phyloP scores from a whole-genome alignment of 2,888 invertebrate genomes.

The Limenitis camilla region DNA sequence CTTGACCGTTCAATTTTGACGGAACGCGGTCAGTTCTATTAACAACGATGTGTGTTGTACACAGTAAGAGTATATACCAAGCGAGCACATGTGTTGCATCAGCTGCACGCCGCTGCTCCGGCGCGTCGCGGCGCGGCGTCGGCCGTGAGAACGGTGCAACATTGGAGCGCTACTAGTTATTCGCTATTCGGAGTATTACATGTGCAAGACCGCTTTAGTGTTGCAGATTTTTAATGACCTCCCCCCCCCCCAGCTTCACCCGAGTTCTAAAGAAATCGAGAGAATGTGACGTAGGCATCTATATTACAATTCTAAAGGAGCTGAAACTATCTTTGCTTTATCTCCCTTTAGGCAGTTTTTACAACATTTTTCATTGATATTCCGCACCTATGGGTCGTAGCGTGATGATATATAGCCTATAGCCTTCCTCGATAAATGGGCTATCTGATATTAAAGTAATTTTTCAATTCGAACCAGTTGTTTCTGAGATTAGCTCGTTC shows the following conservation, averaged over 20 bases:
- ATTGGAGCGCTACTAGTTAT: not conserved
- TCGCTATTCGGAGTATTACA: not conserved
- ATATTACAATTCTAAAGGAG: too few species aligned
- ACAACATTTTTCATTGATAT: too few species aligned
- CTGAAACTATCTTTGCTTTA: too few species aligned
- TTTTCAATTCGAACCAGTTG: too few species aligned
- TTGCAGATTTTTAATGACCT: not conserved
- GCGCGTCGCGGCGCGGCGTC: not conserved
- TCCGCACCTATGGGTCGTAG: too few species aligned
- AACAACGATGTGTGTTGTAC: conserved; percentile 4
- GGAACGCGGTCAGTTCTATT: conserved; percentile 17
- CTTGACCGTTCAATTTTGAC: conserved; percentile 16
- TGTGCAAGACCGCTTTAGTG: not conserved
- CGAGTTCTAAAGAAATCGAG: too few species aligned
- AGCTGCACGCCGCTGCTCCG: conserved; percentile 1
- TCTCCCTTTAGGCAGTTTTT: too few species aligned
- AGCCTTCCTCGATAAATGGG: too few species aligned
- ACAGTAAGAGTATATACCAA: conserved; percentile 6
- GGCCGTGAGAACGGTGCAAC: not conserved
- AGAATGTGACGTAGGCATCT: too few species aligned
- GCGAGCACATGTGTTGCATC: conserved; percentile 14
- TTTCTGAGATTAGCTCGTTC: too few species aligned
- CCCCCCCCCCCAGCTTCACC: not conserved
- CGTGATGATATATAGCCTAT: too few species aligned
- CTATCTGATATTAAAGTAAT: too few species aligned